Base-by-base conservation (phyloP, 2,888 invertebrate genomes). In the Apotomis betuletana region DNA sequence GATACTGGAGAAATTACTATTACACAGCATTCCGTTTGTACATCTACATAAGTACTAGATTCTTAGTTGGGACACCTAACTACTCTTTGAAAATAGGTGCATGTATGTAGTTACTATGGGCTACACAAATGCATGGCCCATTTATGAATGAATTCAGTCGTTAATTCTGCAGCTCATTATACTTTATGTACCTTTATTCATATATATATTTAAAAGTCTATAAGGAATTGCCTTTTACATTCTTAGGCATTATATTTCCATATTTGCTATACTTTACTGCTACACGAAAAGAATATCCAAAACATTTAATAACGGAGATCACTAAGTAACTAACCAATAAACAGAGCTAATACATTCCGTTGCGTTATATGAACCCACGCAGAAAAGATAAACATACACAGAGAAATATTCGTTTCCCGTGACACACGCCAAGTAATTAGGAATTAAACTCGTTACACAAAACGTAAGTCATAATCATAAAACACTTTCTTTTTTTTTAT, bases 361-460 rank as follows among this genome's bases (percentile, higher is more conserved):
- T 54, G 3, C 6, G 27, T 27, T 27, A 27, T 57, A 67, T 41
- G 54, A 54, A 55, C 55, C 49, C 64, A 70, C 70, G 70, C 59
- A 59, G n/a, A 10, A 41, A 67, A 58, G 44, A 67, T 62, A 62
- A 71, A 71, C 61, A 71, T 8, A 55, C 67, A 55, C 61, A 41
- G n/a, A 51, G 61, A 68, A 63, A 63, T 72, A 72, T 72, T 68
- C 59, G 62, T 52, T 46, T 62, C 68, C 58, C 67, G 72, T 41
- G 72, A 68, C 68, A 68, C 72, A 54, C 72, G 67, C 63, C 59
- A 15, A 68, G 27, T 27, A 27, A 2, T 27, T 27, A 27, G 68
- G 54, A 63, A 72, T 72, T 72, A 68, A 72, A 72, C 68, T 72
- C 63, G 63, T 68, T 63, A 54, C 67, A 58, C 67, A 52, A 46